phyloP scores from a whole-genome alignment of 2,113 vertebrate genomes.

The Ceyx margarethae region DNA sequence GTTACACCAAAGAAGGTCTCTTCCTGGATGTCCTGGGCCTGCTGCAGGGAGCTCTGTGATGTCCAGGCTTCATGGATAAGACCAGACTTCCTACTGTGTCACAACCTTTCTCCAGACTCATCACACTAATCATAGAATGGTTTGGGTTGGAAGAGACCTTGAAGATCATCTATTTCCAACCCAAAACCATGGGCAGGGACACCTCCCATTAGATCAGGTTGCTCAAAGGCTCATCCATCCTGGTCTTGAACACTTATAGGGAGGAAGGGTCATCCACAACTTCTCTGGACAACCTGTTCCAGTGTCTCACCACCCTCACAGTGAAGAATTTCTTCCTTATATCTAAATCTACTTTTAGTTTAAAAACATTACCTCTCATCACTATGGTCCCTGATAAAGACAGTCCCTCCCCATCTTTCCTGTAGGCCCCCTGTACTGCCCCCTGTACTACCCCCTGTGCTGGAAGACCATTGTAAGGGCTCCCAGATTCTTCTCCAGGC shows the following conservation, averaged over 20 bases:
- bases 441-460: background rate
- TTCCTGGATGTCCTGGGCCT: background rate
- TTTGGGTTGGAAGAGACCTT: background rate
- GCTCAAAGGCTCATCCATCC: background rate
- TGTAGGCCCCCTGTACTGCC: background rate
- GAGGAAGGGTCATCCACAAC: background rate
- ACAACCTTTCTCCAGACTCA: background rate
- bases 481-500: background rate
- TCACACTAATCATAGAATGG: background rate
- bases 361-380: background rate
- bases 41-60: background rate
- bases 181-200: background rate
- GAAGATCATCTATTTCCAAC: background rate
- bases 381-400: background rate
- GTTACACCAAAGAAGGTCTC: background rate
- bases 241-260: background rate
- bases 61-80: fast-evolving
- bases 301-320: background rate
- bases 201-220: background rate
- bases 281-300: background rate
- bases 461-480: background rate
- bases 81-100: background rate
- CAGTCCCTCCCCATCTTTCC: background rate
- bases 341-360: background rate
- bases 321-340: background rate